A percentile compares a stretch with the other conserved stretches of the same genome.
phyloP scores from a whole-genome alignment of 1,140 invertebrate species.

The Steinernema feltiae region DNA sequence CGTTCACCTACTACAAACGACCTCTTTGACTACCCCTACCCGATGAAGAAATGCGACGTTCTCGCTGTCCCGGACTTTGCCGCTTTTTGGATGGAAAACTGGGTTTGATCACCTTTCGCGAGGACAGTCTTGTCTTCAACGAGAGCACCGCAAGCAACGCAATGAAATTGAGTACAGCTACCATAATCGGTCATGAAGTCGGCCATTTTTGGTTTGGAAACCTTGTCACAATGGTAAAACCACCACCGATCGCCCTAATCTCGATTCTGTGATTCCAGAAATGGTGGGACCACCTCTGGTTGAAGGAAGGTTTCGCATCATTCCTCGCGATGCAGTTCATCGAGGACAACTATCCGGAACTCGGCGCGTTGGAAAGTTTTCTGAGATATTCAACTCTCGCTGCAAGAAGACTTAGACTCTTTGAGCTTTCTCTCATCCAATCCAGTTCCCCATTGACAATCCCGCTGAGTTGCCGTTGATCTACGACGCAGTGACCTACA shows the following conservation, averaged over 20 bases:
- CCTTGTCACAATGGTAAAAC: slow-evolving; percentile 68
- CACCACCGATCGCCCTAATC: slow-evolving; percentile 56
- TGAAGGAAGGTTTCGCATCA: slow-evolving; percentile 63
- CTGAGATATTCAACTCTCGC: not conserved
- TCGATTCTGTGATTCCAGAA: slow-evolving; percentile 16
- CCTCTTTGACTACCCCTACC: slow-evolving; percentile 75
- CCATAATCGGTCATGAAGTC: not conserved
- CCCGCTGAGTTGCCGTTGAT: slow-evolving; percentile 84
- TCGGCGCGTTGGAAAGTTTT: not conserved
- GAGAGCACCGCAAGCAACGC: slow-evolving; percentile 57
- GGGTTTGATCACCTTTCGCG: slow-evolving; percentile 78
- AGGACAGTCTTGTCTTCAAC: slow-evolving; percentile 71
- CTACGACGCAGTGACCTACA: slow-evolving; percentile 85
- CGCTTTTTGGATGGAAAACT: slow-evolving; percentile 64
- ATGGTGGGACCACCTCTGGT: slow-evolving; percentile 76
- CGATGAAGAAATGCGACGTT: slow-evolving; percentile 59
- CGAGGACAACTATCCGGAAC: slow-evolving; percentile 30
- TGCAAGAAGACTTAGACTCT: slow-evolving; percentile 67
- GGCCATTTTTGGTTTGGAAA: slow-evolving; percentile 65
- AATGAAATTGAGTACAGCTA: not conserved
- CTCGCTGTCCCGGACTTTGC: slow-evolving; percentile 29
- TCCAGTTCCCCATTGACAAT: slow-evolving; percentile 75
- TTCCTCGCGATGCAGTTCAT: slow-evolving; percentile 60
- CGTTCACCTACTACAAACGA: slow-evolving; percentile 76
- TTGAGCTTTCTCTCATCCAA: slow-evolving; percentile 78